phyloP scores from a whole-genome alignment of 2,888 invertebrate genomes.

The Sturmia bella region DNA sequence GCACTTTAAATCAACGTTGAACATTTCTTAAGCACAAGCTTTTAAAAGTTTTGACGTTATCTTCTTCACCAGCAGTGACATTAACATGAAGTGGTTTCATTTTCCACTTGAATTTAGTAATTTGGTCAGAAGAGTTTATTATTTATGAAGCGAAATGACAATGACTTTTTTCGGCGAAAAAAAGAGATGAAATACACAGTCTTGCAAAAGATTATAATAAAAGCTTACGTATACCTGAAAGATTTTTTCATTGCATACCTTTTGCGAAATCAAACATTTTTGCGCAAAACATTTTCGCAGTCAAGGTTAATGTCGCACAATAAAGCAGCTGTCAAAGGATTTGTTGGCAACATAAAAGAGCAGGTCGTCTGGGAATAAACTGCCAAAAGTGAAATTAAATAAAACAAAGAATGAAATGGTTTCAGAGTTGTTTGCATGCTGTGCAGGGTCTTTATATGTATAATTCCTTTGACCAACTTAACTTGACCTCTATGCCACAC shows the following conservation, averaged over 20 bases:
- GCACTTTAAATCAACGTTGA: slow-evolving; percentile 53
- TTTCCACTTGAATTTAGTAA: slow-evolving; percentile 66
- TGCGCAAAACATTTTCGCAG: slow-evolving; percentile 33
- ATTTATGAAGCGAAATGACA: slow-evolving; percentile 48
- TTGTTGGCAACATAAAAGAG: slow-evolving; percentile 8
- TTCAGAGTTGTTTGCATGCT: neutral
- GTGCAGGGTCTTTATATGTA: slow-evolving; percentile 6
- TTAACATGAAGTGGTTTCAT: slow-evolving; percentile 48
- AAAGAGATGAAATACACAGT: slow-evolving; percentile 42
- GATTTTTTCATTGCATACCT: neutral
- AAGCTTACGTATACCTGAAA: slow-evolving; percentile 29
- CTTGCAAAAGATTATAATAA: slow-evolving; percentile 35
- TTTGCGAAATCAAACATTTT: slow-evolving; percentile 13
- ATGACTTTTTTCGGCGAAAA: slow-evolving; percentile 38
- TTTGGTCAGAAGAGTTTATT: slow-evolving; percentile 43
- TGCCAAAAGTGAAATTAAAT: neutral
- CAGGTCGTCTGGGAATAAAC: neutral
- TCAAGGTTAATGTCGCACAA: slow-evolving; percentile 61
- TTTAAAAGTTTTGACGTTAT: slow-evolving; percentile 32
- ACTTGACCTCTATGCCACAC: slow-evolving; percentile 47
- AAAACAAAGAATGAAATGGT: neutral
- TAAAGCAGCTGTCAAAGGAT: slow-evolving; percentile 37
- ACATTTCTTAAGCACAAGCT: slow-evolving; percentile 31
- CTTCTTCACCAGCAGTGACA: neutral
- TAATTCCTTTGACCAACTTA: slow-evolving; percentile 39